Conservation (phyloP, 2,888 invertebrate species). For the Macrosiphum euphorbiae region DNA sequence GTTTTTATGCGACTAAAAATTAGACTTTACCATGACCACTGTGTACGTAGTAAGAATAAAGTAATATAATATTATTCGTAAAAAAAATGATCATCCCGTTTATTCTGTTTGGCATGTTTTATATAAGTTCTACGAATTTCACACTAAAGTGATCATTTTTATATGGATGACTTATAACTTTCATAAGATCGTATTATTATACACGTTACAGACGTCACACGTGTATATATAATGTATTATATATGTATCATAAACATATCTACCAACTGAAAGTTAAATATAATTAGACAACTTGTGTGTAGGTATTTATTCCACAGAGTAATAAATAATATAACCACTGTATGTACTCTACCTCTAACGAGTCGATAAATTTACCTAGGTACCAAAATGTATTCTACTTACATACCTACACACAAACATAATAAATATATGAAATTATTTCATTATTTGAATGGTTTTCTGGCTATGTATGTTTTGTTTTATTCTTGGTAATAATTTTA, state of each 20-base stretch:
- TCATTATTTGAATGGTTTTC: background rate
- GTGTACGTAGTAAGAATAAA: background rate
- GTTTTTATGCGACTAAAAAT: background rate
- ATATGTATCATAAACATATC: background rate
- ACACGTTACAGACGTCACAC: no score
- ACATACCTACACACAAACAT: background rate
- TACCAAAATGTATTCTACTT: no score
- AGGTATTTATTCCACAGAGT: background rate
- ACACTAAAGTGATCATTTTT: background rate
- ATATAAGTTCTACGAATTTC: background rate
- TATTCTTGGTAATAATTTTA: background rate
- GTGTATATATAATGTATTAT: background rate
- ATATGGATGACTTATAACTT: background rate
- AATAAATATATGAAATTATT: no score
- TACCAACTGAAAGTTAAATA: background rate
- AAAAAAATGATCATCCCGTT: background rate
- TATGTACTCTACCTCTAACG: background rate
- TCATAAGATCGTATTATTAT: background rate
- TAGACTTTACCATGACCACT: background rate
- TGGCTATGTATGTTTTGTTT: background rate
- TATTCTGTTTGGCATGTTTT: background rate
- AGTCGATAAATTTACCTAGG: background rate
- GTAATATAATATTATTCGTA: background rate
- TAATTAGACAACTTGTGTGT: background rate
- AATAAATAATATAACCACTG: background rate